These are phyloP conservation scores for Stegodyphus mimosarum DNA, from an alignment of 1,140 invertebrate species.

Conservation along the genomic window DNA sequence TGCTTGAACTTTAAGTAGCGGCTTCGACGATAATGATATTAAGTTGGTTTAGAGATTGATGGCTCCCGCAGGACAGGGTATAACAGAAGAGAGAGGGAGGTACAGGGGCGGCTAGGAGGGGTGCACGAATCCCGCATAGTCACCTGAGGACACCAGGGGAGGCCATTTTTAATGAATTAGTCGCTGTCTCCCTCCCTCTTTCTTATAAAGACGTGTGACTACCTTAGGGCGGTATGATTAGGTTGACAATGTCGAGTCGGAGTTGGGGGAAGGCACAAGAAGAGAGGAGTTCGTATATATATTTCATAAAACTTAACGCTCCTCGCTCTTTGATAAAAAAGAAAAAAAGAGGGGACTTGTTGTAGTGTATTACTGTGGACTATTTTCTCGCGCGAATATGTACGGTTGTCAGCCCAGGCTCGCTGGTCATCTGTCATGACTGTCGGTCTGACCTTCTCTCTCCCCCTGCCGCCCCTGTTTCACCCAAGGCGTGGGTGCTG, in stretches of 20 bases:
- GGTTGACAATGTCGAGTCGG: not conserved
- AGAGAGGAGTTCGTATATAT: not conserved
- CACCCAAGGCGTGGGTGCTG: conserved; percentile 31
- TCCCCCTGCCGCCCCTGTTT: not conserved
- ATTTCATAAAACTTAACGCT: conserved; percentile 16
- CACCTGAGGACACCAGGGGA: conserved; percentile 30
- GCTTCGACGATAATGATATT: conserved; percentile 59
- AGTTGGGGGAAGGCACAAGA: too few relatives aligned
- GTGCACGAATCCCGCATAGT: conserved; percentile 9
- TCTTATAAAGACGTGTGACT: conserved; percentile 26
- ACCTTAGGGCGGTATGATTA: conserved; percentile 19
- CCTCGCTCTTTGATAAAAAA: not conserved
- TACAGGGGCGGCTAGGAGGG: not conserved
- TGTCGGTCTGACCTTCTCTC: not conserved
- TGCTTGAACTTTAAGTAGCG: conserved; percentile 56
- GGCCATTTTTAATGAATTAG: conserved; percentile 56
- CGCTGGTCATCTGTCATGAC: conserved; percentile 17
- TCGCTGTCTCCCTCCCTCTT: conserved; percentile 16
- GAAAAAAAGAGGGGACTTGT: not conserved
- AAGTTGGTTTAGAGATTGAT: conserved; percentile 57
- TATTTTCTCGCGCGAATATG: too few relatives aligned
- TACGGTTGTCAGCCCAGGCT: not conserved
- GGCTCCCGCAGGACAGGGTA: conserved; percentile 33
- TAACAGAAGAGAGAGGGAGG: not conserved
- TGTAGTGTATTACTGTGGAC: too few relatives aligned